Evolutionary conservation across 2,888 invertebrate species (phyloP).

Genomic region (Thera obeliscata): DNA sequence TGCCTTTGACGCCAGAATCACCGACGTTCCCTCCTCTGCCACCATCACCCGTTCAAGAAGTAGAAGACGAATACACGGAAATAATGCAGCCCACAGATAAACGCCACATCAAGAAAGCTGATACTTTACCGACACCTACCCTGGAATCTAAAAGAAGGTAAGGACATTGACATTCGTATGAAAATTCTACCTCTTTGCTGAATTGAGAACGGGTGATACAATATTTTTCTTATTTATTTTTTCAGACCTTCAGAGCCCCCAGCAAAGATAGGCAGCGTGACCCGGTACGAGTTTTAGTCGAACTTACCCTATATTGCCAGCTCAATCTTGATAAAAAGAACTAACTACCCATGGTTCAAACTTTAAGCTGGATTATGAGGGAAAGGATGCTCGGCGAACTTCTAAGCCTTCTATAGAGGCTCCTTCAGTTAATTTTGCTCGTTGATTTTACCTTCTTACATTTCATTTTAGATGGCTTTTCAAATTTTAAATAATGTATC

Average conservation of each 20-base stretch:
- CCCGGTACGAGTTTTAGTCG: conserved; percentile 78
- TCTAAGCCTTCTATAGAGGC: conserved; percentile 48
- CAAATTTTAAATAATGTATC: too few relatives aligned
- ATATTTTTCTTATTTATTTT: conserved; percentile 11
- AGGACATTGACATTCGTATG: conserved; percentile 27
- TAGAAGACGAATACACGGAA: conserved; percentile 90
- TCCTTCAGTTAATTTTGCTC: conserved; percentile 36
- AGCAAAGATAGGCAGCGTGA: conserved; percentile 84
- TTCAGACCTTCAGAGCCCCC: conserved; percentile 85
- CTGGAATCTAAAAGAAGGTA: conserved; percentile 79
- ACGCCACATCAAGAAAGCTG: conserved; percentile 79
- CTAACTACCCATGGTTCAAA: conserved; percentile 81
- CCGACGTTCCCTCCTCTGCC: conserved; percentile 90
- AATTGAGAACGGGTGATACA: background rate
- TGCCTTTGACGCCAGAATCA: conserved; percentile 80
- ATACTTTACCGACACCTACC: conserved; percentile 82
- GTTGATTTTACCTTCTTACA: background rate
- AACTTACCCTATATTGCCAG: conserved; percentile 77
- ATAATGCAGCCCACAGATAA: conserved; percentile 82
- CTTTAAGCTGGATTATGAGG: conserved; percentile 73
- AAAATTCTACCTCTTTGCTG: background rate
- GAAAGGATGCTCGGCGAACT: conserved; percentile 38
- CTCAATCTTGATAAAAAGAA: conserved; percentile 82
- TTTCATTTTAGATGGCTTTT: background rate
- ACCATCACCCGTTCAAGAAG: conserved; percentile 93